Conservation (phyloP, 2,113 vertebrate genomes). For the Plestiodon gilberti region DNA sequence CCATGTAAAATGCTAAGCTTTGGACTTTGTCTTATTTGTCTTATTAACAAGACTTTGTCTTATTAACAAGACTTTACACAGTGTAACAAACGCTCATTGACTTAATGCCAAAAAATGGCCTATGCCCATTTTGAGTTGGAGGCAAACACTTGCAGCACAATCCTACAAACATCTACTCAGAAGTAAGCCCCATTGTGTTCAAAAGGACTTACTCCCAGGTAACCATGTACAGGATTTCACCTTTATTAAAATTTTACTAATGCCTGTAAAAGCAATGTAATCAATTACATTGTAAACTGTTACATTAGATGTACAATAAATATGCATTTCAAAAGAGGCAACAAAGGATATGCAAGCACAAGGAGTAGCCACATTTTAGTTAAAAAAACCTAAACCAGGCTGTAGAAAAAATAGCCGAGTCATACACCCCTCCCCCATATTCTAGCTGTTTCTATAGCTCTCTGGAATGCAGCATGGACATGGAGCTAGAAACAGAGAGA, state of each 20-base stretch:
- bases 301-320: neutral
- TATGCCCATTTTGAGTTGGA: neutral
- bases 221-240: too few species aligned
- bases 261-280: neutral
- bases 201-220: too few species aligned
- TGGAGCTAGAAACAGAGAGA: slow-evolving; percentile 4
- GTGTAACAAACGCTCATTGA: neutral
- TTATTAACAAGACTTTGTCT: neutral
- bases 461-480: neutral
- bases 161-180: too few species aligned
- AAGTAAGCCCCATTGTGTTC: too few species aligned
- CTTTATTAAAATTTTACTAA: too few species aligned
- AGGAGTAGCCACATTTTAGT: neutral
- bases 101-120: neutral
- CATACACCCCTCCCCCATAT: neutral
- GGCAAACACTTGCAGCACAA: neutral
- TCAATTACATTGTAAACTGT: neutral
- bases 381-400: neutral
- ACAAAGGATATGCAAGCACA: neutral
- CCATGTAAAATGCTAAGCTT: neutral
- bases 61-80: too few species aligned
- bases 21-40: neutral
- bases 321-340: rapidly evolving
- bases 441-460: neutral
- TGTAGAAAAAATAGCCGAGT: slow-evolving; percentile 15